phyloP scores from a whole-genome alignment of 1,140 invertebrate species.

The Drosophila subpulchrella region DNA sequence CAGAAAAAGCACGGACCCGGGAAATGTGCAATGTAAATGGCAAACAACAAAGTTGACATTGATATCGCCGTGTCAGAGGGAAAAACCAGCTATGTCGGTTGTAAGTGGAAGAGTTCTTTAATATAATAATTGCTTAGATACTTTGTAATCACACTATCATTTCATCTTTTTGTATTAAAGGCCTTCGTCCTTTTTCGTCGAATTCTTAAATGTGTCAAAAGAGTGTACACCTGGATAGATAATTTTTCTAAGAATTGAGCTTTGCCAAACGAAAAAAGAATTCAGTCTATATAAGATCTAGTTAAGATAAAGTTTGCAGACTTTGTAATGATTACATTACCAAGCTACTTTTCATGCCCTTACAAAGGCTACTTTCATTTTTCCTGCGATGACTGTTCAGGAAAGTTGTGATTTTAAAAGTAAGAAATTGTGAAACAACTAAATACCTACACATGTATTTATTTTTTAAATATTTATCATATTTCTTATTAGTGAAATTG shows the following conservation, averaged over 20 bases:
- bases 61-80: conserved; percentile 28
- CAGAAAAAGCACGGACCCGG: conserved; percentile 15
- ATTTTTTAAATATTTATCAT: too few species aligned
- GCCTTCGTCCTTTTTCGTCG: not conserved
- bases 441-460: too few species aligned
- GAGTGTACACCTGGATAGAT: conserved; percentile 14
- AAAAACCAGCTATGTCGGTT: not conserved
- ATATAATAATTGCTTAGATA: conserved; percentile 30
- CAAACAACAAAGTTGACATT: conserved; percentile 74
- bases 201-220: conserved; percentile 35
- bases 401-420: too few species aligned
- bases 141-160: conserved; percentile 23
- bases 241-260: conserved; percentile 26
- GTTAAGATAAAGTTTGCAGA: not conserved
- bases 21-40: conserved; percentile 41
- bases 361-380: not conserved
- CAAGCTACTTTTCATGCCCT: conserved; percentile 2
- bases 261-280: conserved; percentile 1
- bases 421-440: too few species aligned
- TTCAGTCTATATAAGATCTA: not conserved
- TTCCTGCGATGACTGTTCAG: too few species aligned
- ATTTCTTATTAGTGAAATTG: too few species aligned
- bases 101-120: conserved; percentile 14
- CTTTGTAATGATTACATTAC: conserved; percentile 3
- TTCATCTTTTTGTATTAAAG: not conserved